phyloP scores from a whole-genome alignment of 2,888 invertebrate genomes.

The Gisinianus flammeolus region DNA sequence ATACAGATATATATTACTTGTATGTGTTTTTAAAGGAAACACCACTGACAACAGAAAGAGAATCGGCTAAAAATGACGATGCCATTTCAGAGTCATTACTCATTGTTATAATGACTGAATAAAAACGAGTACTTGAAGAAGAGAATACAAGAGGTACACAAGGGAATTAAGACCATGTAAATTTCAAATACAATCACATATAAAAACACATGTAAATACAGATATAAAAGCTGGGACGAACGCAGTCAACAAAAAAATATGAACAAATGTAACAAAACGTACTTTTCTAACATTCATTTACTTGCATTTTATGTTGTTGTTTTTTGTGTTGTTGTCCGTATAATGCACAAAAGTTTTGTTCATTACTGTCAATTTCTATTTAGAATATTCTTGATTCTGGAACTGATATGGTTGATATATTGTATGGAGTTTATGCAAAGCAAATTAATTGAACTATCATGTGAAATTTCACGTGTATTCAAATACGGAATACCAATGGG shows the following conservation, averaged over 20 bases:
- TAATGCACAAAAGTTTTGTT: no score
- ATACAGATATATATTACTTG: neutral
- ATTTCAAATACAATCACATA: neutral
- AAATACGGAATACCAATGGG: no score
- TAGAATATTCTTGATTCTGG: no score
- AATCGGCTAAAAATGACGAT: constrained; percentile 45
- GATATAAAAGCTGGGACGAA: neutral
- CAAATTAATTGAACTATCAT: no score
- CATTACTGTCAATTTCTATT: no score
- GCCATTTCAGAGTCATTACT: constrained; percentile 47
- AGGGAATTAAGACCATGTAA: neutral
- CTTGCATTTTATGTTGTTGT: no score
- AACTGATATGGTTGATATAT: no score
- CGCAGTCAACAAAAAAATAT: neutral
- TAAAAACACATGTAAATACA: neutral
- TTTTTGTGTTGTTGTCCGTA: no score
- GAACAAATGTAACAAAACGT: no score
- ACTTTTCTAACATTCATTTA: no score
- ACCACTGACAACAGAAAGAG: neutral
- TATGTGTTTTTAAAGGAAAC: neutral
- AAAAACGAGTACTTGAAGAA: neutral
- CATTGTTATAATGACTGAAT: constrained; percentile 26
- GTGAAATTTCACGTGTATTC: no score
- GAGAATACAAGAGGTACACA: neutral
- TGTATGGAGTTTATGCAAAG: no score